These are phyloP conservation scores for Acanthosoma haemorrhoidale DNA, from an alignment of 2,888 invertebrate species.

Conservation along the genomic window DNA sequence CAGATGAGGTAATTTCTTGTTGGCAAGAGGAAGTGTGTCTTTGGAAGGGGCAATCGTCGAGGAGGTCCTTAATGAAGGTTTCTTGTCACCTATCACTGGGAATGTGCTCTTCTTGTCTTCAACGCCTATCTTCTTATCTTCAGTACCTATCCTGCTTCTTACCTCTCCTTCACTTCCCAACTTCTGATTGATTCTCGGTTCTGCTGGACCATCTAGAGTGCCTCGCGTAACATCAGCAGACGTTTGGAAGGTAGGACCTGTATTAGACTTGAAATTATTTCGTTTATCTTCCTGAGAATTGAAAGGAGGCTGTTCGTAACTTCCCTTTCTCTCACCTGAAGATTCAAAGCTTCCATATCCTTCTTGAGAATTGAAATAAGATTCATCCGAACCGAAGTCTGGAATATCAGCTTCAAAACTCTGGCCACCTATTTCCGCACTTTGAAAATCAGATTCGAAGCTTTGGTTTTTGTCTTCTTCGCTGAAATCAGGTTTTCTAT, in stretches of 20 bases:
- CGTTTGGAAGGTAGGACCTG: not conserved
- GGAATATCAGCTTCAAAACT: conserved; percentile 24
- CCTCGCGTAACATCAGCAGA: not conserved
- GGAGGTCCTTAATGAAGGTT: not conserved
- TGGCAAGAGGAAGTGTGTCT: not conserved
- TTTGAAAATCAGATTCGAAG: conserved; percentile 22
- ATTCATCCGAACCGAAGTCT: conserved; percentile 12
- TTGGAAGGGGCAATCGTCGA: not conserved
- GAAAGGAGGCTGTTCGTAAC: not conserved
- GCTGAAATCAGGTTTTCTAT: not conserved
- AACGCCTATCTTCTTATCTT: not conserved
- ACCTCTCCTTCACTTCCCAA: not conserved
- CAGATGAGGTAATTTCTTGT: not conserved
- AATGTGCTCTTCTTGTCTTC: not conserved
- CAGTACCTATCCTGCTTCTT: not conserved
- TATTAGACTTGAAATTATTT: not conserved
- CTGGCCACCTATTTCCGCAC: conserved; percentile 13
- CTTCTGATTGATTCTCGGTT: not conserved
- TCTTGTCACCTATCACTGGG: not conserved
- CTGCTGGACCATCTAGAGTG: not conserved
- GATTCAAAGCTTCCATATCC: conserved; percentile 17
- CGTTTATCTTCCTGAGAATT: not conserved
- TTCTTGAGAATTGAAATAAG: conserved; percentile 22
- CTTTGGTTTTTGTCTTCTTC: conserved; percentile 15
- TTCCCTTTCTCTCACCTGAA: conserved; percentile 10